phyloP scores from a whole-genome alignment of 1,140 invertebrate genomes.

The Bombus balteatus region DNA sequence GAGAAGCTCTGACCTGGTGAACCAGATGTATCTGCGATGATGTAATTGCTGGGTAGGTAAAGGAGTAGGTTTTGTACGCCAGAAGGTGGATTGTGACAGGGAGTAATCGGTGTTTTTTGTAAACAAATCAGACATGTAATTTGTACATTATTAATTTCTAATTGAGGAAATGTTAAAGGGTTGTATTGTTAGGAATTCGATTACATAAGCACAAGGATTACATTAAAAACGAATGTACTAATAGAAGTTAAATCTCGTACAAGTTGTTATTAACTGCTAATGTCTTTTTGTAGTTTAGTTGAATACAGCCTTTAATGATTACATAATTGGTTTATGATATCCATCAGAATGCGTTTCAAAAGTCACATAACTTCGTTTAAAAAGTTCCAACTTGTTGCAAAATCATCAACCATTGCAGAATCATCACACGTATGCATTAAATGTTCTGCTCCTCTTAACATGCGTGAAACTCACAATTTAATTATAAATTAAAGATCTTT shows the following conservation, averaged over 20 bases:
- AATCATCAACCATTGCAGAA: not conserved
- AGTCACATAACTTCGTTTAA: not conserved
- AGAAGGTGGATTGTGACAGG: not conserved
- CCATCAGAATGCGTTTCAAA: not conserved
- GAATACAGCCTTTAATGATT: not conserved
- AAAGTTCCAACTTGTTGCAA: not conserved
- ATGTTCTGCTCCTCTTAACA: not conserved
- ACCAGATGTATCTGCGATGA: not conserved
- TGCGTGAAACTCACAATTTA: not conserved
- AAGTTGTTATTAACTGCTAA: not conserved
- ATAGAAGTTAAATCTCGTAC: not conserved
- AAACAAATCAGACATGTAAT: not conserved
- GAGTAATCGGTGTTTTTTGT: not conserved
- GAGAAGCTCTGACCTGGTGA: slow-evolving; percentile 10
- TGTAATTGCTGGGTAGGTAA: not conserved
- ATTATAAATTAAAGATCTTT: too few species aligned
- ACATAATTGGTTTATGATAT: not conserved
- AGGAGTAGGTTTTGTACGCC: not conserved
- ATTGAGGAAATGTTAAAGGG: not conserved
- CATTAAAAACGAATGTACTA: not conserved
- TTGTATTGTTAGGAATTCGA: not conserved
- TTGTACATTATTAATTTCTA: not conserved
- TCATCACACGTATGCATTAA: not conserved
- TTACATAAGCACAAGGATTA: not conserved
- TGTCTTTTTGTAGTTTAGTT: not conserved